phyloP scores from a whole-genome alignment of 23 tunicate genomes.

The Ascidia mentula region DNA sequence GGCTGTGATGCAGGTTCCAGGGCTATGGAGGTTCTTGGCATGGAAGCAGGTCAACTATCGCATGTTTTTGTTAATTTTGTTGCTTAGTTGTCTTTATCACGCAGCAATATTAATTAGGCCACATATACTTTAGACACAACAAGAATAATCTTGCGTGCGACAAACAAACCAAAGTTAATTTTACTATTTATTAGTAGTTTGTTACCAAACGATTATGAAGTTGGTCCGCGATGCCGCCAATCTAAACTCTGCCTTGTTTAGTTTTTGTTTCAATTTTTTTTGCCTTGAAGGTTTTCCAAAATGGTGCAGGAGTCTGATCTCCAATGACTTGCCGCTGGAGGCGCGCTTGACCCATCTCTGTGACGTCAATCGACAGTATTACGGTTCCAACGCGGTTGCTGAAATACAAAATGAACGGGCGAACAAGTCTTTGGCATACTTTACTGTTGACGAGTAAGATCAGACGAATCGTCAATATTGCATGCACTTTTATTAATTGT shows the following conservation, averaged over 20 bases:
- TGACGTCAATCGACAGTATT: conserved; percentile 30
- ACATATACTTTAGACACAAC: no score
- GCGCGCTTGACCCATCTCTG: conserved; percentile 57
- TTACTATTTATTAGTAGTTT: no score
- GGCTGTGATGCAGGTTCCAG: conserved; percentile 69
- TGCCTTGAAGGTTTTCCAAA: conserved; percentile 59
- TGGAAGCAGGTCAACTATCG: conserved; percentile 73
- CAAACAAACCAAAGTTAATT: no score
- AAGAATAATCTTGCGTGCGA: no score
- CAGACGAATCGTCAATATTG: no score
- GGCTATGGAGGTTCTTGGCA: conserved; percentile 66
- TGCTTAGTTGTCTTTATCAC: no score
- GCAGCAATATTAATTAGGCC: no score
- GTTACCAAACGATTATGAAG: no score
- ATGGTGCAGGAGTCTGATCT: conserved; percentile 68
- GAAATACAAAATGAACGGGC: conserved; percentile 17
- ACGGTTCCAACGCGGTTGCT: conserved; percentile 34
- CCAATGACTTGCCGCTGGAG: conserved; percentile 59
- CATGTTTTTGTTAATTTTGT: no score
- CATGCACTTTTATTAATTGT: no score
- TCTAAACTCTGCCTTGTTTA: no score
- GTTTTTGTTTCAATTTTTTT: neutral
- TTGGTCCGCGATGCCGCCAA: no score
- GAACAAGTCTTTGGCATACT: conserved; percentile 37
- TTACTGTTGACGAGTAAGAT: conserved; percentile 69